phyloP scores from a whole-genome alignment of 1,140 invertebrate species.

The Mercenaria mercenaria region DNA sequence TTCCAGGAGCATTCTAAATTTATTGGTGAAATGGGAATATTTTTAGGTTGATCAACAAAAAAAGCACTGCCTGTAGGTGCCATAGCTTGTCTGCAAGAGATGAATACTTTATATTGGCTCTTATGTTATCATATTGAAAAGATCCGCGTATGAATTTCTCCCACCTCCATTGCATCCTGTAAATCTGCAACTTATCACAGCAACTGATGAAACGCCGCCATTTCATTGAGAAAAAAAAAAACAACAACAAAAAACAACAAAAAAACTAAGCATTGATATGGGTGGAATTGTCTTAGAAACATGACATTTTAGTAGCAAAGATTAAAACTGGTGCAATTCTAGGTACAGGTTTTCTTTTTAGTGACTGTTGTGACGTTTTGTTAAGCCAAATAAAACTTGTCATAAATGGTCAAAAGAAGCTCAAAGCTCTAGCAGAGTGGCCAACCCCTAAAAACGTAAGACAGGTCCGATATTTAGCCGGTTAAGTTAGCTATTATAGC shows the following conservation, averaged over 20 bases:
- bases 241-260: too few relatives aligned
- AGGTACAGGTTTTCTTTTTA: neutral
- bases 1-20: too few relatives aligned
- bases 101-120: conserved; percentile 39
- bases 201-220: conserved; percentile 51
- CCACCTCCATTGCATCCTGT: neutral
- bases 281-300: neutral
- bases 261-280: neutral
- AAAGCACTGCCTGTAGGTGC: too few relatives aligned
- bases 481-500: neutral
- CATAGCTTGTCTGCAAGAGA: too few relatives aligned
- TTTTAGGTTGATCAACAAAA: too few relatives aligned
- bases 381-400: neutral
- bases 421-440: neutral
- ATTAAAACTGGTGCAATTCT: neutral
- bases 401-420: neutral
- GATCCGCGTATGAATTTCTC: neutral
- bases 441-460: neutral
- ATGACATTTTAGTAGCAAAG: neutral
- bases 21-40: too few relatives aligned
- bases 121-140: conserved; percentile 20
- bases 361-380: neutral
- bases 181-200: conserved; percentile 39
- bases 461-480: neutral
- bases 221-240: conserved; percentile 8